phyloP scores from a whole-genome alignment of 2,888 invertebrate genomes.

The Pterostichus niger region DNA sequence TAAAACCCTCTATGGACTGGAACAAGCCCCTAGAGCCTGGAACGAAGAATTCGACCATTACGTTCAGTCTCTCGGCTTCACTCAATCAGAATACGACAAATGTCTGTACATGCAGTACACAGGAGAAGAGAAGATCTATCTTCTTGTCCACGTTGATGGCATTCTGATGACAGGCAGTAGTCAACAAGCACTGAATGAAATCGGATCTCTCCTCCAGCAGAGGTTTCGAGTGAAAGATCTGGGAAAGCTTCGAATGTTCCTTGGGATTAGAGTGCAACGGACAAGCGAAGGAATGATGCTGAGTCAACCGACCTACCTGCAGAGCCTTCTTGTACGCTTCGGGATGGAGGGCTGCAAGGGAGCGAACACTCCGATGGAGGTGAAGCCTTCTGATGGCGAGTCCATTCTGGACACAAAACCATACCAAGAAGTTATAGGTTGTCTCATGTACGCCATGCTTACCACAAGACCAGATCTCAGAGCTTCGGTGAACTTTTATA shows the following conservation, averaged over 20 bases:
- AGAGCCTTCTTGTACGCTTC: conserved; percentile 69
- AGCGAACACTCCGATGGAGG: conserved; percentile 69
- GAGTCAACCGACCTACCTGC: conserved; percentile 68
- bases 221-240: conserved; percentile 70
- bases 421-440: conserved; percentile 67
- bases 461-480: not conserved
- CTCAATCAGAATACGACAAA: conserved; percentile 52
- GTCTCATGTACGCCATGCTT: conserved; percentile 66
- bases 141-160: conserved; percentile 65
- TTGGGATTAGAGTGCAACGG: too few relatives aligned
- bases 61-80: conserved; percentile 49
- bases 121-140: conserved; percentile 8
- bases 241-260: not conserved
- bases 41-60: conserved; percentile 51
- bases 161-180: conserved; percentile 59
- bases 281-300: conserved; percentile 59
- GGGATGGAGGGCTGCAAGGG: conserved; percentile 69
- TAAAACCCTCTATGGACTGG: conserved; percentile 67
- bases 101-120: conserved; percentile 61
- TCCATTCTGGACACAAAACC: conserved; percentile 57
- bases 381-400: conserved; percentile 60
- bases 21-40: conserved; percentile 67
- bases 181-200: conserved; percentile 56
- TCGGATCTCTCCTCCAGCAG: conserved; percentile 66
- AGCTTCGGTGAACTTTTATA: conserved; percentile 61